phyloP scores from a whole-genome alignment of 2,888 invertebrate species.

The Pachycephus smyrnensis region DNA sequence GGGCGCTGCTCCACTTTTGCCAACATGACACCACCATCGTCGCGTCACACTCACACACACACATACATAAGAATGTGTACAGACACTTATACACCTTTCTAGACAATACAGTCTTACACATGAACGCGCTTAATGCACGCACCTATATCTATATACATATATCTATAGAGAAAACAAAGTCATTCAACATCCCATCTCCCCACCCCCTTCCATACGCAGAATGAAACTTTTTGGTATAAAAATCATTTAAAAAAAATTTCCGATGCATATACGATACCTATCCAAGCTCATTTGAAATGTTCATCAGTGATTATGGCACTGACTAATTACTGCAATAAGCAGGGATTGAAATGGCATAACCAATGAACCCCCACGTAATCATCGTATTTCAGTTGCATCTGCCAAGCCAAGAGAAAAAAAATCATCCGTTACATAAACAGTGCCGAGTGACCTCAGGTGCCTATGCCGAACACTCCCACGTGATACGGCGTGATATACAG shows the following conservation, averaged over 20 bases:
- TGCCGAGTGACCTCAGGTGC: neutral
- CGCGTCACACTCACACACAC: slow-evolving; percentile 26
- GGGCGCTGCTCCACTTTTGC: slow-evolving; percentile 53
- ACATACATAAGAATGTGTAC: slow-evolving; percentile 13
- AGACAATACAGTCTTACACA: neutral
- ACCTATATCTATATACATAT: slow-evolving; percentile 5
- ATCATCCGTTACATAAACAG: neutral
- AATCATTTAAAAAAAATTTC: neutral
- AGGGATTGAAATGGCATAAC: neutral
- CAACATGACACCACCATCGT: slow-evolving; percentile 33
- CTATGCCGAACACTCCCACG: neutral
- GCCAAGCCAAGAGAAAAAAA: neutral
- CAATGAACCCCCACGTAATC: neutral
- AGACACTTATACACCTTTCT: neutral
- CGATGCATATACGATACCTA: neutral
- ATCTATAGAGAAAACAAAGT: slow-evolving; percentile 3
- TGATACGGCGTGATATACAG: neutral
- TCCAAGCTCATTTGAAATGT: neutral
- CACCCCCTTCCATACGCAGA: neutral
- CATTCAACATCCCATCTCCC: neutral
- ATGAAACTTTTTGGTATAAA: neutral
- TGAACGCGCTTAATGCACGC: neutral
- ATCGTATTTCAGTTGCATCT: neutral
- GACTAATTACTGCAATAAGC: neutral
- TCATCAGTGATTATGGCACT: neutral